Base-by-base conservation (phyloP, 2,797 vertebrate genomes). In the Gouania willdenowi region DNA sequence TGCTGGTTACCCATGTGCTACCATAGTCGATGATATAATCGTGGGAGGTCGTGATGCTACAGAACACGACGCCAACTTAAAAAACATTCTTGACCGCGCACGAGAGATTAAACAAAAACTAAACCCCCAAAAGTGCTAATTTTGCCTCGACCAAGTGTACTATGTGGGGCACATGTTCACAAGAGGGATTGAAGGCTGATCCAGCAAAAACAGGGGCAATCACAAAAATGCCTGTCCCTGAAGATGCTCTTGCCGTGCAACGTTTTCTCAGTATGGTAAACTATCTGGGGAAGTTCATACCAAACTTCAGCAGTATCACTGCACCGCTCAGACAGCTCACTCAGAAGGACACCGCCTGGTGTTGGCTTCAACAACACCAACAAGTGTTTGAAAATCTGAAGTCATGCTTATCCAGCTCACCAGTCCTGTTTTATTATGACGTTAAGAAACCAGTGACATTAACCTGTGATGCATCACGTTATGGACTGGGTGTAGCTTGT, bases 21-120 rank as follows among this genome's bases (percentile, higher is more conserved):
- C 61, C 3, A 64, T 71, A 0, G 55, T 73, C 0, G 34, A 73
- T 22, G 40, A 67, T 35, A 77, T 78, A 5, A 39, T 75, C 1
- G 4, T 66, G 0, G 44, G n/a, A 11, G 53, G 63, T 1, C 4
- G 1, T 1, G 23, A n/a, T n/a, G n/a, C n/a, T n/a, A n/a, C n/a
- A n/a, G n/a, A n/a, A n/a, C n/a, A n/a, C n/a, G n/a, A n/a, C n/a
- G n/a, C n/a, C n/a, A n/a, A n/a, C n/a, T n/a, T n/a, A n/a, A n/a
- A n/a, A n/a, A n/a, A n/a, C n/a, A n/a, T n/a, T n/a, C n/a, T n/a
- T n/a, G n/a, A n/a, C n/a, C n/a, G n/a, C n/a, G n/a, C n/a, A n/a
- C n/a, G n/a, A n/a, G n/a, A n/a, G n/a, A n/a, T n/a, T n/a, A n/a
- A n/a, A n/a, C n/a, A n/a, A n/a, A n/a, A n/a, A n/a, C n/a, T n/a